phyloP scores from a whole-genome alignment of 2,113 vertebrate genomes.

The Strigops habroptila region DNA sequence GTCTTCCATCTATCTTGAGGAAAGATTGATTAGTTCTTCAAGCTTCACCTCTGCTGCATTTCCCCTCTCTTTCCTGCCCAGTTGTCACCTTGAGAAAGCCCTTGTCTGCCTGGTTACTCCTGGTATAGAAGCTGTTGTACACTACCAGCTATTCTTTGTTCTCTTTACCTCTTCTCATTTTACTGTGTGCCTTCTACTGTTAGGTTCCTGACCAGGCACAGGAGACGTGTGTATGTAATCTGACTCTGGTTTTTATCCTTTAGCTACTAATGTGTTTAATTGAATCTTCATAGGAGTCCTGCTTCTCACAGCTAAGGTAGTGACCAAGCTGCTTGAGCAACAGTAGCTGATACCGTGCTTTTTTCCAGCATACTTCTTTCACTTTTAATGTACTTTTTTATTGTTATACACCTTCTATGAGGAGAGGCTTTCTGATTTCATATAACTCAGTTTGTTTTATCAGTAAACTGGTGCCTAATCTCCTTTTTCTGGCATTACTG shows the following conservation, averaged over 20 bases:
- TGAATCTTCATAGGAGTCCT: not conserved
- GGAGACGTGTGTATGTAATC: not conserved
- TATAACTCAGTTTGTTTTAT: not conserved
- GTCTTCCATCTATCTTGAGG: not conserved
- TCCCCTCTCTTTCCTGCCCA: not conserved
- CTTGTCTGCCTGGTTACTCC: not conserved
- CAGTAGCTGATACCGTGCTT: not conserved
- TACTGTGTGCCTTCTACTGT: not conserved
- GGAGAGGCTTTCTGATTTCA: not conserved
- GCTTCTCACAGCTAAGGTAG: not conserved
- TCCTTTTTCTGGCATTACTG: not conserved
- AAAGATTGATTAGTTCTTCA: not conserved
- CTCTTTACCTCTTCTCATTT: not conserved
- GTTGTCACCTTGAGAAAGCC: not conserved
- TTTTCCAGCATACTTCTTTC: not conserved
- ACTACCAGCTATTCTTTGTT: not conserved
- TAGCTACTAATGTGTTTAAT: not conserved
- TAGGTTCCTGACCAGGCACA: not conserved
- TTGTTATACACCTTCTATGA: not conserved
- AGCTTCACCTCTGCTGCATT: not conserved
- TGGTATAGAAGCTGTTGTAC: not conserved
- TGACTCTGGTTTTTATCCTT: not conserved
- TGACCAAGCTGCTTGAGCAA: not conserved
- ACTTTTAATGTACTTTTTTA: not conserved
- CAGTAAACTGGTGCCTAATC: not conserved